phyloP scores from a whole-genome alignment of 2,113 vertebrate genomes.

The Pleuronectes platessa region DNA sequence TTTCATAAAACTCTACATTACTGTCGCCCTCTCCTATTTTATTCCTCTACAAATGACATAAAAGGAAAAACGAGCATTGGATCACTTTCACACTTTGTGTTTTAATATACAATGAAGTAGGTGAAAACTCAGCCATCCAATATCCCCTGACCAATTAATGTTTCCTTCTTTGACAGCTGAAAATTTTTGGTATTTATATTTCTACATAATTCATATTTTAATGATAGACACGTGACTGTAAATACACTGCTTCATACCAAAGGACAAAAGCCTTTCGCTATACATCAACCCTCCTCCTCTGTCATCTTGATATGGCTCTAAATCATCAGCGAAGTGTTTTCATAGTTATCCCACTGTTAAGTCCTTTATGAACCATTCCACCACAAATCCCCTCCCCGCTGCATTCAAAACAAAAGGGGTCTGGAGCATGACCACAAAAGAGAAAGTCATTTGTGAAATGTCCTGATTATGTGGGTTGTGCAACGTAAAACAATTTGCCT shows the following conservation, averaged over 20 bases:
- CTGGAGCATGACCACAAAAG: slow-evolving; percentile 71
- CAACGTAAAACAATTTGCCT: slow-evolving; percentile 85
- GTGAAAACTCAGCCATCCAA: slow-evolving; percentile 14
- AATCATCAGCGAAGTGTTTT: slow-evolving; percentile 71
- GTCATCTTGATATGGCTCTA: slow-evolving; percentile 65
- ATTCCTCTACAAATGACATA: too few relatives aligned
- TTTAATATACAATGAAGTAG: too few relatives aligned
- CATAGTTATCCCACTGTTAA: slow-evolving; percentile 69
- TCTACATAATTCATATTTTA: slow-evolving; percentile 40
- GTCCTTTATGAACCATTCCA: slow-evolving; percentile 66
- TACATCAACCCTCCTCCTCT: slow-evolving; percentile 47
- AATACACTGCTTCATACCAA: slow-evolving; percentile 40
- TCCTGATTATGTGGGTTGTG: slow-evolving; percentile 84
- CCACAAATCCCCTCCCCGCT: slow-evolving; percentile 45
- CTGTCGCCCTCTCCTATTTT: neutral
- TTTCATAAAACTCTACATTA: neutral
- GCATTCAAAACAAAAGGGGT: slow-evolving; percentile 64
- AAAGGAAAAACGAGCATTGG: too few relatives aligned
- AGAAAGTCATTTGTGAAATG: slow-evolving; percentile 84
- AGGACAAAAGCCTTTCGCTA: slow-evolving; percentile 36
- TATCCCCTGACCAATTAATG: slow-evolving; percentile 39
- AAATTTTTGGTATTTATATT: slow-evolving; percentile 35
- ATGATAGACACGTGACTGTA: slow-evolving; percentile 41
- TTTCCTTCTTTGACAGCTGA: slow-evolving; percentile 23
- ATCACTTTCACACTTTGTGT: too few relatives aligned